Conservation (phyloP, 2,888 invertebrate species). For the Epinotia brunnichana region DNA sequence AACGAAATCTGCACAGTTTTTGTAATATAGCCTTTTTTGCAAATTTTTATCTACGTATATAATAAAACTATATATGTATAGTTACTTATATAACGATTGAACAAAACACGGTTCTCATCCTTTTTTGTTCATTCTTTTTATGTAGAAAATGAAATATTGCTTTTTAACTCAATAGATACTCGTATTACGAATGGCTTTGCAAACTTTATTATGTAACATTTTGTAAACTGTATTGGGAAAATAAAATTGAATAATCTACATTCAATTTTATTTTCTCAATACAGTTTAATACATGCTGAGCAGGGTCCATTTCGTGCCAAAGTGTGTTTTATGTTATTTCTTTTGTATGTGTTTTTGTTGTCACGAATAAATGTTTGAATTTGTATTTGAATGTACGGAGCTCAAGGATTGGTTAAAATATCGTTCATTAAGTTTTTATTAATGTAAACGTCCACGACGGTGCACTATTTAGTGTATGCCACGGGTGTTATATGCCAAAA, state of each 20-base stretch:
- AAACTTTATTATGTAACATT: conserved; percentile 20
- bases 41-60: conserved; percentile 4
- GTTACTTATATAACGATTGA: background rate
- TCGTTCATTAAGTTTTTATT: background rate
- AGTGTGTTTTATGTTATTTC: no score
- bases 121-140: conserved; percentile 18
- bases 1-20: background rate
- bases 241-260: background rate
- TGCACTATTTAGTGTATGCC: no score
- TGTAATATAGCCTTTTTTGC: background rate
- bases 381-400: no score
- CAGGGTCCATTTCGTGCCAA: no score
- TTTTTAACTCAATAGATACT: conserved; percentile 28
- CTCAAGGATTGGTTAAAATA: background rate
- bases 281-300: no score
- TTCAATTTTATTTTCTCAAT: no score
- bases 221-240: conserved; percentile 17
- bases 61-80: conserved; percentile 9
- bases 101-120: conserved; percentile 9
- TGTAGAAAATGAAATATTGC: conserved; percentile 27
- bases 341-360: no score
- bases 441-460: no score
- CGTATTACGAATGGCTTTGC: conserved; percentile 19
- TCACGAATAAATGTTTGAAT: no score
- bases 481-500: no score